Base-by-base conservation (phyloP, 2,113 vertebrate genomes). In the Sakesphorus luctuosus region DNA sequence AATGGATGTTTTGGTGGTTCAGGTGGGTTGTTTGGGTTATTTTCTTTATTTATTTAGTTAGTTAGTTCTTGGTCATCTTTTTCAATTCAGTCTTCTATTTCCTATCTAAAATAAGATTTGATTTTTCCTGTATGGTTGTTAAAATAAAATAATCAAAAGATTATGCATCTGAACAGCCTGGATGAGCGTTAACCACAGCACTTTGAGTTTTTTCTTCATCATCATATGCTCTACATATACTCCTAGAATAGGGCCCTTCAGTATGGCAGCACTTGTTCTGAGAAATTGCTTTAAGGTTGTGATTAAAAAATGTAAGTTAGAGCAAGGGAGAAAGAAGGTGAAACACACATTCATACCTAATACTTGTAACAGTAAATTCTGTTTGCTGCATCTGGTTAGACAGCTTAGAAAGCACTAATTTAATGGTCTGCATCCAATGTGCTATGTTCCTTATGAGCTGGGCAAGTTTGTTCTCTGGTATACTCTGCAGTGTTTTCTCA, bases 371-470 rank as follows among this genome's bases (percentile, higher is more conserved):
- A 84, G 81, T 76, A 40, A 95, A 58, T 68, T 50, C 38, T 94
- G 33, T 36, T 75, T 93, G 40, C 26, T 83, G 40, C 13, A 13
- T 80, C 69, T 87, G 62, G 95, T 83, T 86, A 91, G 78, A 87
- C 35, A 80, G 40, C 63, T 96, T 61, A 96, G 94, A 96, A 97
- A 93, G 11, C 72, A 50, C 43, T 93, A 89, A 96, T 91, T 97
- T 96, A 95, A 97, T 96, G 69, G 74, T 50, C 82, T 95, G 86
- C 72, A 86, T 90, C 75, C 78, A 91, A 63, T 83, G 50, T 33
- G 46, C 36, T 36, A 13, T 55, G 52, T 90, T 92, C 62, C 89
- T 94, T 78, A 62, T 81, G 56, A 93, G 87, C 24, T 62, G 18
- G 58, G n/a, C 88, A 96, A 95, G 91, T 89, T 77, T 96, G 38